Base-by-base conservation (phyloP, 2,797 vertebrate genomes). In the Streptopelia turtur region DNA sequence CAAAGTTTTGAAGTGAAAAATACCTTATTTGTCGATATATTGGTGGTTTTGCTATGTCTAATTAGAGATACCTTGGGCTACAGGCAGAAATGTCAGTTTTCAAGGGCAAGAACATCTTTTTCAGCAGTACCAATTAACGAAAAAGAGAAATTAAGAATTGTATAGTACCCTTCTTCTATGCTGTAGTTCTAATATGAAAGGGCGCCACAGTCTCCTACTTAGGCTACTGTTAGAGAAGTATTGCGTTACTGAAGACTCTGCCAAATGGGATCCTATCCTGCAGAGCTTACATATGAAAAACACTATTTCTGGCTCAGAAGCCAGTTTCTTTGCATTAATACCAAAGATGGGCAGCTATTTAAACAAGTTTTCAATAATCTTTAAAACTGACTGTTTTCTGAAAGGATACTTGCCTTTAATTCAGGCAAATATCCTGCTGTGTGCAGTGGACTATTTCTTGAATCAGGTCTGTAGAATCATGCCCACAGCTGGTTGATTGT, bases 31-130 rank as follows among this genome's bases (percentile, higher is more conserved):
- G 2, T 16, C 71, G n/a, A 30, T 68, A 16, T 0, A 25, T 43
- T 0, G 5, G 27, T 75, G 24, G 11, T 57, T 68, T 82, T 84
- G 21, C 23, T 64, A 69, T 88, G 91, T 72, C 27, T 20, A 7
- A 24, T 35, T 82, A 25, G n/a, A 84, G 13, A 21, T 33, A 61
- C 11, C 20, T 85, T 80, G 35, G 82, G 49, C 23, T 56, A 43
- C n/a, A 45, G 39, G 33, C 64, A 63, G 82, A 89, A 89, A 56
- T 50, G 49, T 68, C 79, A 61, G 21, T 27, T 87, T 92, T 97
- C 78, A 95, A 93, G 92, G 82, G 39, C 84, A 92, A 55, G 75
- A 60, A 81, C 41, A 37, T 37, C 52, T 78, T 83, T 81, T 75
- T 17, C 15, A 21, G 16, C 55, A 16, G 16, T 83, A 74, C 30